Percentiles rank a stretch among this genome's conserved stretches.
Evolutionary conservation across 2,888 invertebrate species (phyloP).

Genomic region (Bugula neritina): DNA sequence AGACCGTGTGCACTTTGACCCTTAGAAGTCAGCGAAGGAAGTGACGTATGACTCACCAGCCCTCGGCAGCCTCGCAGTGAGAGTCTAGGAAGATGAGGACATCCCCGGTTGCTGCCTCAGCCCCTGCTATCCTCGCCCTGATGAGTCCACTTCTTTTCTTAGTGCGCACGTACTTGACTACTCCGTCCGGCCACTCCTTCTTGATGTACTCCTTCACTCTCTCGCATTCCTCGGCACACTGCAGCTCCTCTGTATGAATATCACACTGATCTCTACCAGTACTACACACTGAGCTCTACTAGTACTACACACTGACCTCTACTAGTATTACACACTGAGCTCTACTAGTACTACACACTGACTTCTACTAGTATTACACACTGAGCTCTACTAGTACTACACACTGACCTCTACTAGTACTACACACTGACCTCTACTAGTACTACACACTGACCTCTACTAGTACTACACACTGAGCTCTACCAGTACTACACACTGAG

Average conservation of each 20-base stretch:
- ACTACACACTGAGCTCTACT: slow-evolving; percentile 60
- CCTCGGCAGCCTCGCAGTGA: slow-evolving; percentile 50
- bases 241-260: slow-evolving; percentile 27
- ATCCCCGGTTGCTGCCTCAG: slow-evolving; percentile 64
- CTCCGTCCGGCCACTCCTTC: slow-evolving; percentile 54
- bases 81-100: slow-evolving; percentile 53
- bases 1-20: too few relatives aligned
- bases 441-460: slow-evolving; percentile 61
- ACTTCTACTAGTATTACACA: slow-evolving; percentile 65
- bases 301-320: slow-evolving; percentile 61
- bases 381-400: slow-evolving; percentile 65
- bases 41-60: slow-evolving; percentile 48
- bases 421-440: slow-evolving; percentile 62
- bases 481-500: too few relatives aligned
- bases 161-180: slow-evolving; percentile 69
- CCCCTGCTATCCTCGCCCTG: slow-evolving; percentile 81
- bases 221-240: slow-evolving; percentile 11
- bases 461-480: too few relatives aligned
- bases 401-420: slow-evolving; percentile 65
- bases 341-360: slow-evolving; percentile 62
- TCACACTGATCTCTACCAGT: too few relatives aligned
- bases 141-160: slow-evolving; percentile 77
- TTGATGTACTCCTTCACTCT: slow-evolving; percentile 60
- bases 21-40: too few relatives aligned
- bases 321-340: slow-evolving; percentile 63